Percentiles rank a stretch among this genome's conserved stretches.
Evolutionary conservation across 2,113 vertebrate genomes (phyloP).

Genomic region (Neogale vison): DNA sequence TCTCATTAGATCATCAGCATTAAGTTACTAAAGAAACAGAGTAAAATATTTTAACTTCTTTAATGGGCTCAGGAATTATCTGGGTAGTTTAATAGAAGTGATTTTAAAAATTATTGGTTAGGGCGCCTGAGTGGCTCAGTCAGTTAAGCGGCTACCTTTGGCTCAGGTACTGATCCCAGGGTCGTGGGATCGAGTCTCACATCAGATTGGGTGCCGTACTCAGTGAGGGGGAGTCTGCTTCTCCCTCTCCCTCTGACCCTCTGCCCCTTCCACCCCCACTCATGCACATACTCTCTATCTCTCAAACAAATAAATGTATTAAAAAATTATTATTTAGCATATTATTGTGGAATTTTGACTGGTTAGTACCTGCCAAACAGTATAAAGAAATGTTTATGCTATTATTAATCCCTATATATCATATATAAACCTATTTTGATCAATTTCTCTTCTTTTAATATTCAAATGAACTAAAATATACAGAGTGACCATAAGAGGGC

Average conservation of each 20-base stretch:
- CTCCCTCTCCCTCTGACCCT: neutral
- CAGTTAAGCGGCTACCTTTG: neutral
- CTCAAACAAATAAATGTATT: neutral
- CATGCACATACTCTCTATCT: neutral
- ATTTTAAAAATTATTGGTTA: constrained; percentile 4
- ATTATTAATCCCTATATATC: neutral
- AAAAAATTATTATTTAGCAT: neutral
- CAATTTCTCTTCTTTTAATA: neutral
- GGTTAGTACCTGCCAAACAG: neutral
- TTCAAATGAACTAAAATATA: neutral
- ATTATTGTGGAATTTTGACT: constrained; percentile 7
- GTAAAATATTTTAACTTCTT: constrained; percentile 10
- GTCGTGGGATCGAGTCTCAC: neutral
- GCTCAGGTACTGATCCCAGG: neutral
- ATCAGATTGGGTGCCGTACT: neutral
- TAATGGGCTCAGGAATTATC: neutral
- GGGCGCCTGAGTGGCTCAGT: neutral
- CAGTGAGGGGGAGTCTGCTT: neutral
- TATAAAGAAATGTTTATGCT: neutral
- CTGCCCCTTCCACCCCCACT: too few species aligned
- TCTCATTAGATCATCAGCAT: neutral
- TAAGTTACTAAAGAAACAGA: neutral
- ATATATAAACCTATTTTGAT: neutral
- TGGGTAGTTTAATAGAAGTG: neutral
- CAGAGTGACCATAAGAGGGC: neutral